Evolutionary conservation across 2,113 vertebrate species (phyloP).

Genomic region (Oxygymnocypris stewartii): DNA sequence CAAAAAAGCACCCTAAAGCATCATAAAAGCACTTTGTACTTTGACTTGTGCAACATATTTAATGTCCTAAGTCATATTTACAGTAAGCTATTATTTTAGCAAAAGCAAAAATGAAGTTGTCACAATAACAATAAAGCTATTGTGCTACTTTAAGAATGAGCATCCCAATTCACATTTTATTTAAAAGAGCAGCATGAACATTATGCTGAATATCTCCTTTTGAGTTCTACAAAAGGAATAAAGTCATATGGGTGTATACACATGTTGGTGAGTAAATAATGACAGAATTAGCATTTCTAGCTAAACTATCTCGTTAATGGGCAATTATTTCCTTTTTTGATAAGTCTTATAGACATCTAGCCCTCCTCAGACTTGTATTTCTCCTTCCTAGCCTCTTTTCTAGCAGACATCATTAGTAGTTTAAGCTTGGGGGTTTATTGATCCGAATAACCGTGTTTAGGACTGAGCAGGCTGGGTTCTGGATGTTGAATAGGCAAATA

Average conservation of each 20-base stretch:
- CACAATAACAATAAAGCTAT: background rate
- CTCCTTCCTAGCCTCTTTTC: constrained; percentile 17
- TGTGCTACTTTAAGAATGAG: background rate
- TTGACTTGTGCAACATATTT: no score
- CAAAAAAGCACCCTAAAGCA: no score
- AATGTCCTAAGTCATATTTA: no score
- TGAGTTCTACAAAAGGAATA: background rate
- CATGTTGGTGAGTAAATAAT: background rate
- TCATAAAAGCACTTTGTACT: no score
- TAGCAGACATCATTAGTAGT: constrained; percentile 66
- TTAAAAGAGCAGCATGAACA: background rate
- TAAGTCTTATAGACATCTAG: constrained; percentile 7
- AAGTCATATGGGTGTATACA: background rate
- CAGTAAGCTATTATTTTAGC: background rate
- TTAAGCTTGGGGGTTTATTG: constrained; percentile 65
- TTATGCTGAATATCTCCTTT: background rate
- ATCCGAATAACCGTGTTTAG: constrained; percentile 70
- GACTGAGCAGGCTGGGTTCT: constrained; percentile 40
- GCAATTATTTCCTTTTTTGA: background rate
- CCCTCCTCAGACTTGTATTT: background rate
- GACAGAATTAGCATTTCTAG: background rate
- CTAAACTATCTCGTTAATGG: background rate
- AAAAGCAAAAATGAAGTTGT: background rate
- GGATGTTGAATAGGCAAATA: constrained; percentile 39
- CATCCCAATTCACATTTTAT: background rate